Percentiles rank a stretch among this genome's conserved stretches.
These are phyloP conservation scores for Gnathonemus echidnorhynchus DNA, from an alignment of 2,113 vertebrate genomes.

Conservation along the genomic window DNA sequence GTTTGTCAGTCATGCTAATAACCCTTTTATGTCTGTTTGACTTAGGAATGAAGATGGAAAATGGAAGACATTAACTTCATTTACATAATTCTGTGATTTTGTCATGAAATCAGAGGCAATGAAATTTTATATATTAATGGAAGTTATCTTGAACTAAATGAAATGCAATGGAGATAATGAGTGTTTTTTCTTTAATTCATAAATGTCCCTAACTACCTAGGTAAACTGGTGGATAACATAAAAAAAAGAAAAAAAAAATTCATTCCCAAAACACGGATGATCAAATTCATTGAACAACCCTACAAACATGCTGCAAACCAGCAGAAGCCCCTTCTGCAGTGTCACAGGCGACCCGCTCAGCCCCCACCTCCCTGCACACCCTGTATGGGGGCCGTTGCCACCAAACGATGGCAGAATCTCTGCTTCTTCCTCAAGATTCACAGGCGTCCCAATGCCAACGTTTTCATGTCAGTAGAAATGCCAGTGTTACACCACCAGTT, in stretches of 20 bases:
- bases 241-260: background rate
- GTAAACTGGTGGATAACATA: background rate
- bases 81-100: background rate
- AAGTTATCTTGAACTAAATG: constrained; percentile 18
- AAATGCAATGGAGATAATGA: constrained; percentile 17
- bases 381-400: background rate
- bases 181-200: constrained; percentile 18
- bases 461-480: background rate
- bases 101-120: background rate
- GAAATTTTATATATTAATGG: constrained; percentile 15
- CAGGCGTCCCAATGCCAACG: background rate
- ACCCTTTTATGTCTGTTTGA: background rate
- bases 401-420: background rate
- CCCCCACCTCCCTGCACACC: background rate
- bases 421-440: background rate
- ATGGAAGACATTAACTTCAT: background rate
- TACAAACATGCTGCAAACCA: background rate
- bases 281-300: background rate
- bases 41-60: background rate
- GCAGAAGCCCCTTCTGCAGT: background rate
- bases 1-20: background rate
- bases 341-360: background rate
- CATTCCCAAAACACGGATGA: background rate
- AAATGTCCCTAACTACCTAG: constrained; percentile 3
- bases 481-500: background rate